Conservation (phyloP, 1,140 invertebrate species). For the Notospermus geniculatus region DNA sequence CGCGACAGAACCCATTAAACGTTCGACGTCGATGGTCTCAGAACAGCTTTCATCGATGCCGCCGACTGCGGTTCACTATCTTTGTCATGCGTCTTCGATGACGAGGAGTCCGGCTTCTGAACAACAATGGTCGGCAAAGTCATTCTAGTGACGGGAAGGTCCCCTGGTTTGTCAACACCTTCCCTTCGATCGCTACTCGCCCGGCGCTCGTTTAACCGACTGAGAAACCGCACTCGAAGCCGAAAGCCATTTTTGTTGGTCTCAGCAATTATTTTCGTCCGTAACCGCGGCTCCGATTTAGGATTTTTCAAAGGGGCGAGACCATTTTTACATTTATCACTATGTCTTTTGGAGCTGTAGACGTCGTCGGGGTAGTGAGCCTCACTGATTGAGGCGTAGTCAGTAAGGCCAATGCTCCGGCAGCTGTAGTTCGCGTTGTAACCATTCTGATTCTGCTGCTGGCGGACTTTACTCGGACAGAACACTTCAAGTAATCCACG, state of each 20-base stretch:
- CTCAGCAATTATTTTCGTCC: conserved; percentile 34
- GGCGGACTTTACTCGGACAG: conserved; percentile 24
- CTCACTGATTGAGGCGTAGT: conserved; percentile 20
- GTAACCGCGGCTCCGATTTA: conserved; percentile 8
- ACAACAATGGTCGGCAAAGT: too few species aligned
- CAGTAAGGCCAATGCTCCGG: conserved; percentile 13
- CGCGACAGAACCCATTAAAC: too few species aligned
- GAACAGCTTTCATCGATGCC: too few species aligned
- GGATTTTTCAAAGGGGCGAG: conserved; percentile 19
- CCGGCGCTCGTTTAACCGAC: too few species aligned
- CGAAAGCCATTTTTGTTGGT: conserved; percentile 42
- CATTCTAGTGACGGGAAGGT: too few species aligned
- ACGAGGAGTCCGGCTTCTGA: too few species aligned
- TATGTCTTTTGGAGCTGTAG: conserved; percentile 20
- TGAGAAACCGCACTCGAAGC: conserved; percentile 33
- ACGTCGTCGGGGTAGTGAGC: conserved; percentile 14
- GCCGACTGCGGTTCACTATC: too few species aligned
- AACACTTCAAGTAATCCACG: conserved; percentile 37
- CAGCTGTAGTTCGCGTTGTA: conserved; percentile 12
- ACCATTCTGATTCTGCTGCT: conserved; percentile 3
- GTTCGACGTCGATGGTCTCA: too few species aligned
- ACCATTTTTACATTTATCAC: too few species aligned
- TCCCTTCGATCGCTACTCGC: too few species aligned
- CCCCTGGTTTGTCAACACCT: too few species aligned
- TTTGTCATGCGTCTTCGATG: too few species aligned